Evolutionary conservation across 2,888 invertebrate genomes (phyloP).

Genomic region (Luperina nickerlii): DNA sequence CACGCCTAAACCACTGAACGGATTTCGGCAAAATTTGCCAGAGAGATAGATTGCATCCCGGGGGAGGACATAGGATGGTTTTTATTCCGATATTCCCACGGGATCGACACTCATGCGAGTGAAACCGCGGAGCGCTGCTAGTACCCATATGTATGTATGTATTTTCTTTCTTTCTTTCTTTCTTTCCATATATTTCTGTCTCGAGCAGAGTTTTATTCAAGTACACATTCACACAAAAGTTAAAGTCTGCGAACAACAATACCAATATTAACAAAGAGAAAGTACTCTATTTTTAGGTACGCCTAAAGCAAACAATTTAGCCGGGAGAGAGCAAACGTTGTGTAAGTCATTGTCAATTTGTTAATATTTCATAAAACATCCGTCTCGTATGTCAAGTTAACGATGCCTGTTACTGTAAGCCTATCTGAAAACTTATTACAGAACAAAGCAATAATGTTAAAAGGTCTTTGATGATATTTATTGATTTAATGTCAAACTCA

Average conservation of each 20-base stretch:
- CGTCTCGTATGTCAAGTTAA: constrained; percentile 17
- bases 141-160: too few relatives aligned
- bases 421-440: constrained; percentile 45
- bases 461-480: constrained; percentile 43
- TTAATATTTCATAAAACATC: constrained; percentile 15
- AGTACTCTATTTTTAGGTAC: background rate
- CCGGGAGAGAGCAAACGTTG: background rate
- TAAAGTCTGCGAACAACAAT: background rate
- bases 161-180: too few relatives aligned
- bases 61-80: too few relatives aligned
- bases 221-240: background rate
- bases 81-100: too few relatives aligned
- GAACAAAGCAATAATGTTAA: constrained; percentile 50
- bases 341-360: constrained; percentile 14
- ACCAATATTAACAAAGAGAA: background rate
- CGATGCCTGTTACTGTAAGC: constrained; percentile 19
- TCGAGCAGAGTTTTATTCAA: background rate
- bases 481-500: constrained; percentile 49
- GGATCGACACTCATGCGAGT: too few relatives aligned
- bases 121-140: too few relatives aligned
- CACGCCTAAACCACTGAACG: too few relatives aligned
- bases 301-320: constrained; percentile 2
- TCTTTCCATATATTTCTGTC: background rate
- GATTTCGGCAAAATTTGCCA: too few relatives aligned
- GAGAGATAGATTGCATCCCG: too few relatives aligned